A percentile compares a stretch with the other conserved stretches of the same genome.
phyloP scores from a whole-genome alignment of 23 tunicate genomes.

The Phallusia fumigata region DNA sequence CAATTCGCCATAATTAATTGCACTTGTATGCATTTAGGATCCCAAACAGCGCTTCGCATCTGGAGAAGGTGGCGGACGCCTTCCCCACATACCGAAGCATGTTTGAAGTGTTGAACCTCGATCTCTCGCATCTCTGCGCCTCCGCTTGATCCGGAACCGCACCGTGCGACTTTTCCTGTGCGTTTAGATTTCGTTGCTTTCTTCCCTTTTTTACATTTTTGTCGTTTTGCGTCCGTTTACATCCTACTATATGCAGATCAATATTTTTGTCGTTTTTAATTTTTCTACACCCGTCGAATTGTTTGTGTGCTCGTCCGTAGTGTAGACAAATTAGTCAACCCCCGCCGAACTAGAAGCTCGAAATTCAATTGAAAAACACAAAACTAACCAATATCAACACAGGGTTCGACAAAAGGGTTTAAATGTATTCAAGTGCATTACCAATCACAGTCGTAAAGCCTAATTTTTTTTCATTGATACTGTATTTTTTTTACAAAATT shows the following conservation, averaged over 20 bases:
- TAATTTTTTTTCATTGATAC: no score
- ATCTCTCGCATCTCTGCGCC: slow-evolving; percentile 41
- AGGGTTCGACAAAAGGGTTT: no score
- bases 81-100: slow-evolving; percentile 61
- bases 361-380: no score
- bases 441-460: no score
- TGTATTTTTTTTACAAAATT: no score
- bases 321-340: no score
- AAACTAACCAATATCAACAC: no score
- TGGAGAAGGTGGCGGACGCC: slow-evolving; percentile 41
- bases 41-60: slow-evolving; percentile 13
- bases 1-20: no score
- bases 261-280: not conserved
- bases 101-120: slow-evolving; percentile 45
- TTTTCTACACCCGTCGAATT: not conserved
- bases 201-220: not conserved
- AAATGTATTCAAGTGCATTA: no score
- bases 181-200: not conserved
- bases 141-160: not conserved
- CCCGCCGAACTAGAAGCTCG: no score
- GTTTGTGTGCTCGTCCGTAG: not conserved
- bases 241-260: slow-evolving; percentile 10
- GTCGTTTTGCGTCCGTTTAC: not conserved
- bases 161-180: not conserved
- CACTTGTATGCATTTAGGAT: slow-evolving; percentile 11